phyloP scores from a whole-genome alignment of 2,113 vertebrate species.

The Marcusenius ussheri region DNA sequence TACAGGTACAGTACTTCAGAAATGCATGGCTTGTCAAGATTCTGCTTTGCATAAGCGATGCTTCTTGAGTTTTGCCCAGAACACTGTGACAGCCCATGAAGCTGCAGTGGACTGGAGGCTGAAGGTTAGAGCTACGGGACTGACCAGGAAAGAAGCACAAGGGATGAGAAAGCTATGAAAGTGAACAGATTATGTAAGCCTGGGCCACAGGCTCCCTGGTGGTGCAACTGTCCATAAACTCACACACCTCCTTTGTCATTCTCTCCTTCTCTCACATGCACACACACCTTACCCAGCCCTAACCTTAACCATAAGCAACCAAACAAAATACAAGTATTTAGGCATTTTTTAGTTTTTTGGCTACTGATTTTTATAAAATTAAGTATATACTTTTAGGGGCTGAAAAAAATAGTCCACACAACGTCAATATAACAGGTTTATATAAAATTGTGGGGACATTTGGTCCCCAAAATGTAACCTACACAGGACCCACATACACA shows the following conservation, averaged over 20 bases:
- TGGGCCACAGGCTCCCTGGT: not conserved
- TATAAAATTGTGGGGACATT: too few relatives aligned
- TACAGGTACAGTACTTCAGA: not conserved
- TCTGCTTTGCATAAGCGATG: not conserved
- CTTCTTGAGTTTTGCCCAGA: not conserved
- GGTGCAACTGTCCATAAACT: not conserved
- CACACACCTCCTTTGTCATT: not conserved
- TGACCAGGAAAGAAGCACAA: not conserved
- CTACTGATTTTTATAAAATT: not conserved
- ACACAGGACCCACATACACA: not conserved
- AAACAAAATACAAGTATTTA: not conserved
- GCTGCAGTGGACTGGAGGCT: not conserved
- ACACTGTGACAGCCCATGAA: not conserved
- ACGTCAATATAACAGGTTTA: too few relatives aligned
- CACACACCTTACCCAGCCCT: too few relatives aligned
- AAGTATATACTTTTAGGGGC: not conserved
- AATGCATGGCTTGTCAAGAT: not conserved
- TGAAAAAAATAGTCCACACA: not conserved
- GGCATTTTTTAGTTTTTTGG: too few relatives aligned
- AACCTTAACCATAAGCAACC: not conserved
- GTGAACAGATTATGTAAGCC: not conserved
- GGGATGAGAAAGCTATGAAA: not conserved
- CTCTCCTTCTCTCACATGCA: too few relatives aligned
- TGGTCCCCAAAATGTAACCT: not conserved
- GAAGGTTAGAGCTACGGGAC: not conserved